A percentile compares a stretch with the other conserved stretches of the same genome.
These are phyloP conservation scores for Caenorhabditis afra DNA, from an alignment of 2,888 invertebrate species.

Conservation along the genomic window DNA sequence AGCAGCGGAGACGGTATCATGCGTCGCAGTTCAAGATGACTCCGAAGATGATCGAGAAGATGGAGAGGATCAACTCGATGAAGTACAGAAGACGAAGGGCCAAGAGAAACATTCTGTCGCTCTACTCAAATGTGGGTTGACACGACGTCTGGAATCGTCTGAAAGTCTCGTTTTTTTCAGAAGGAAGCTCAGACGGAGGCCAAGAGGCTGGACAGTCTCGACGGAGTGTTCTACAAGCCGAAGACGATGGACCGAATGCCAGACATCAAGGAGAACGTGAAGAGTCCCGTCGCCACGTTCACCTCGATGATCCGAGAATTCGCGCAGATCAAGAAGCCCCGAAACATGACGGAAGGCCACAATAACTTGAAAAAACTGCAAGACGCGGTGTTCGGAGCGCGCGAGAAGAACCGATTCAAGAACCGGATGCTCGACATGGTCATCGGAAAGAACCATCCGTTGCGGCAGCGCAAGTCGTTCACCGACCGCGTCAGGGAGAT, in stretches of 20 bases:
- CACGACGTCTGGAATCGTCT: not conserved
- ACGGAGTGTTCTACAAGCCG: constrained; percentile 28
- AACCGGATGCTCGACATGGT: constrained; percentile 73
- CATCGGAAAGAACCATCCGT: constrained; percentile 68
- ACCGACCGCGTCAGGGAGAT: constrained; percentile 59
- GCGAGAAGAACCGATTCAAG: constrained; percentile 60
- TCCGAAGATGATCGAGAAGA: constrained; percentile 26
- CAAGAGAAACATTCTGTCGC: constrained; percentile 62
- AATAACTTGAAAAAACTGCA: constrained; percentile 61
- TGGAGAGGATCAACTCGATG: constrained; percentile 37
- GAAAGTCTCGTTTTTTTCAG: constrained; percentile 35
- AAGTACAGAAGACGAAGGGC: constrained; percentile 35
- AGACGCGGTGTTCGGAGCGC: constrained; percentile 55
- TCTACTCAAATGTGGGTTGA: constrained; percentile 60
- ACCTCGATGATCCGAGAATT: constrained; percentile 42
- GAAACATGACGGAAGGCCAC: constrained; percentile 32
- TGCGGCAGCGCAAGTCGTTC: constrained; percentile 50
- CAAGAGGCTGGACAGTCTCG: constrained; percentile 50
- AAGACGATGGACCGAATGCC: constrained; percentile 48
- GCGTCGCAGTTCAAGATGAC: constrained; percentile 24
- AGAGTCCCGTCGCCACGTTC: constrained; percentile 50
- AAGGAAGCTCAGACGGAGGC: constrained; percentile 59
- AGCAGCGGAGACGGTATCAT: constrained; percentile 16
- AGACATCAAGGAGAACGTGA: constrained; percentile 26
- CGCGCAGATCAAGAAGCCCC: constrained; percentile 19